Percentiles rank a stretch among this genome's conserved stretches.
These are phyloP conservation scores for Oryzias celebensis DNA, from an alignment of 2,113 vertebrate species.

Conservation along the genomic window DNA sequence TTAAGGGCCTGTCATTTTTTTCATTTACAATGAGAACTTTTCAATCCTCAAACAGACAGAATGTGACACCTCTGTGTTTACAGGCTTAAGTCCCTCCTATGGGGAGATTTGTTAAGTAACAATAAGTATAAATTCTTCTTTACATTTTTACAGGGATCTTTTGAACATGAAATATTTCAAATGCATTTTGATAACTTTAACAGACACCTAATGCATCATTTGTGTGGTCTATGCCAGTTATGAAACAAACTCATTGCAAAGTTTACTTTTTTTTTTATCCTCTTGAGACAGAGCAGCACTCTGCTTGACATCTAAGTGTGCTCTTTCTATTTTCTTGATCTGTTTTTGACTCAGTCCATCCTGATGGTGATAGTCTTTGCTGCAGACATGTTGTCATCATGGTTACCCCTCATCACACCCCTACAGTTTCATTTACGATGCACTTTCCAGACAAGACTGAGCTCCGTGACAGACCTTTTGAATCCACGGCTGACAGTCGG, in stretches of 20 bases:
- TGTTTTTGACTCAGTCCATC: slow-evolving; percentile 3
- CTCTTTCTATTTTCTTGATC: neutral
- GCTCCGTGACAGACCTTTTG: slow-evolving; percentile 8
- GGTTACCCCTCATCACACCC: neutral
- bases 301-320: neutral
- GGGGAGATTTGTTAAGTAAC: too few relatives aligned
- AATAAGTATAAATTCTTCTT: too few relatives aligned
- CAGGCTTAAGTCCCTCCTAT: too few relatives aligned
- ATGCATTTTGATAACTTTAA: too few relatives aligned
- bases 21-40: slow-evolving; percentile 14
- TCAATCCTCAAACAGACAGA: slow-evolving; percentile 1
- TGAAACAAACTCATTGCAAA: neutral
- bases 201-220: too few relatives aligned
- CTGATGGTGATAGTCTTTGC: neutral
- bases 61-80: too few relatives aligned
- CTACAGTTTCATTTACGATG: slow-evolving; percentile 7
- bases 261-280: neutral
- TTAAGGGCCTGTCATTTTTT: slow-evolving; percentile 31
- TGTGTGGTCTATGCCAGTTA: neutral
- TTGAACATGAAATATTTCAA: too few relatives aligned
- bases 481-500: slow-evolving; percentile 15
- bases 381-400: neutral
- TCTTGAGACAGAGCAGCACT: too few relatives aligned
- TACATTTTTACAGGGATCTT: too few relatives aligned
- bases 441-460: slow-evolving; percentile 10